These are phyloP conservation scores for Allygus modestus DNA, from an alignment of 2,888 invertebrate genomes.

Conservation along the genomic window DNA sequence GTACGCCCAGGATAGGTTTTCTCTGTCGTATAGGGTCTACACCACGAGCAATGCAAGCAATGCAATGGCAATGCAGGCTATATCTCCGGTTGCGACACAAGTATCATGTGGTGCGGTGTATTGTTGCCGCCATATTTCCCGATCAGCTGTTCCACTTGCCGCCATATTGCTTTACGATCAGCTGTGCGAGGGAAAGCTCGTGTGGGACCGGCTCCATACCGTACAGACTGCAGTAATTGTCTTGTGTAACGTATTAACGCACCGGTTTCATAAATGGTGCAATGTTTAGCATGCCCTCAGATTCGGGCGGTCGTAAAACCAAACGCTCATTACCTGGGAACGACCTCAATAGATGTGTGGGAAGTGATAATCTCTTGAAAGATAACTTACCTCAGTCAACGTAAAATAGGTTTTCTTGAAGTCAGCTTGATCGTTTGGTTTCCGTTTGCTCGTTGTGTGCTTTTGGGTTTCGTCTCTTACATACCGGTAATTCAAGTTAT, in stretches of 20 bases:
- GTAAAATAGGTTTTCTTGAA: too few species aligned
- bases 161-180: slow-evolving; percentile 45
- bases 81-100: neutral
- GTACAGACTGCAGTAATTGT: slow-evolving; percentile 13
- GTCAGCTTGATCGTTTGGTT: too few species aligned
- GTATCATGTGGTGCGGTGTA: slow-evolving; percentile 13
- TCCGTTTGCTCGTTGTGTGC: too few species aligned
- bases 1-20: too few species aligned
- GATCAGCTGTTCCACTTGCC: slow-evolving; percentile 52
- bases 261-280: slow-evolving; percentile 28
- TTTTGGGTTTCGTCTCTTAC: too few species aligned
- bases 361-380: neutral
- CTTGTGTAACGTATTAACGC: slow-evolving; percentile 40
- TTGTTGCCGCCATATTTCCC: too few species aligned
- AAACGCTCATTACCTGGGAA: neutral
- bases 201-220: slow-evolving; percentile 43
- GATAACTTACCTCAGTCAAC: too few species aligned
- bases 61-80: neutral
- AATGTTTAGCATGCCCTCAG: neutral
- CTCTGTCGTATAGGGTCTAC: too few species aligned
- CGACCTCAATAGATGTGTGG: neutral
- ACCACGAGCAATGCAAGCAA: too few species aligned
- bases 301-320: slow-evolving; percentile 10
- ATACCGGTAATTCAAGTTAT: too few species aligned
- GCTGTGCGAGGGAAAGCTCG: slow-evolving; percentile 35